These are phyloP conservation scores for Brachyalestes nurse DNA, from an alignment of 2,797 vertebrate genomes.

Conservation along the genomic window DNA sequence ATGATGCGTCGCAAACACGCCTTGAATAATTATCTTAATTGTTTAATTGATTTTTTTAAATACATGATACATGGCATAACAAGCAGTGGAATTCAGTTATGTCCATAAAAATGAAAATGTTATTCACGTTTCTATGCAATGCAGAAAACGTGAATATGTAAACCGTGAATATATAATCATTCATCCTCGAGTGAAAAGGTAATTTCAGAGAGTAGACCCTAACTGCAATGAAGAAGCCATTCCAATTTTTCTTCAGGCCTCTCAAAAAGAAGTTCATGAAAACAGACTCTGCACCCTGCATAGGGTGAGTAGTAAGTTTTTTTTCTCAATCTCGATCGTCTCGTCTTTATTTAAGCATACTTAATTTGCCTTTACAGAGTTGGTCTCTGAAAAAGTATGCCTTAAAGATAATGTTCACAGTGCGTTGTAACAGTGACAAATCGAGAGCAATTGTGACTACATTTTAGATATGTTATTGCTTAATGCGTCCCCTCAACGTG, in stretches of 20 bases:
- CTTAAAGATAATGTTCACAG: background rate
- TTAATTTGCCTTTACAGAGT: background rate
- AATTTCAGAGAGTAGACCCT: background rate
- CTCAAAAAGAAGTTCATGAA: conserved; percentile 6
- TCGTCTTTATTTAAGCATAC: background rate
- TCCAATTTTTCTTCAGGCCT: background rate
- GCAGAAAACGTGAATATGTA: conserved; percentile 7
- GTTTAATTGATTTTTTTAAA: conserved; percentile 58
- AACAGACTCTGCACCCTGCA: background rate
- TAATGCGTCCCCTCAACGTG: background rate
- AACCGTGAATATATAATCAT: conserved; percentile 11
- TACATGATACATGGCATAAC: conserved; percentile 71
- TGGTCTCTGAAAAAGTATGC: background rate
- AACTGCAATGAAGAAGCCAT: background rate
- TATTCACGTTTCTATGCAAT: conserved; percentile 51
- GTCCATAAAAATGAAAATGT: conserved; percentile 56
- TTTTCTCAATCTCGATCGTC: background rate
- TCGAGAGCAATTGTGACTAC: background rate
- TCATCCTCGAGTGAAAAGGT: background rate
- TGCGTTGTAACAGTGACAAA: background rate
- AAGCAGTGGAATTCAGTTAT: conserved; percentile 63
- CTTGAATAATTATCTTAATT: conserved; percentile 11
- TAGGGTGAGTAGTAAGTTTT: background rate
- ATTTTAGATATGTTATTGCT: conserved; percentile 26
- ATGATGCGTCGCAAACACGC: background rate